phyloP scores from a whole-genome alignment of 2,888 invertebrate genomes.

The Meiosimyza decipiens region DNA sequence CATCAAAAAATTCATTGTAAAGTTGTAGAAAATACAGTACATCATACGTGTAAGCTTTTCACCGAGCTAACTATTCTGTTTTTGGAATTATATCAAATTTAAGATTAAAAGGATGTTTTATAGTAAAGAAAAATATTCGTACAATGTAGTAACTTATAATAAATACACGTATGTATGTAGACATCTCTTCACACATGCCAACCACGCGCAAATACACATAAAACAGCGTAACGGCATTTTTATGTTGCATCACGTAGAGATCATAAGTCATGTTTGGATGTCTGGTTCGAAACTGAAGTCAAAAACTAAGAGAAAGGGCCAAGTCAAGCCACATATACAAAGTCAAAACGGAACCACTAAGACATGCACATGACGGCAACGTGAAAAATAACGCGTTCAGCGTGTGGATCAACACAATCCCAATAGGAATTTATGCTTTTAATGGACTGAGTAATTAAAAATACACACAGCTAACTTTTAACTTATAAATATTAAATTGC shows the following conservation, averaged over 20 bases:
- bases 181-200: conserved; percentile 22
- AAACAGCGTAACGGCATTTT: conserved; percentile 57
- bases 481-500: too few species aligned
- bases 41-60: too few species aligned
- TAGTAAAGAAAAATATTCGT: too few species aligned
- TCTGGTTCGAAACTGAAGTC: conserved; percentile 51
- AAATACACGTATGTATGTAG: conserved; percentile 25
- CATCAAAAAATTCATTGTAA: too few species aligned
- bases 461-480: too few species aligned
- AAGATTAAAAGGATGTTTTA: too few species aligned
- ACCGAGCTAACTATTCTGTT: too few species aligned
- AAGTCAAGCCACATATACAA: conserved; percentile 10
- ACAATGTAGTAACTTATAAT: conserved; percentile 4
- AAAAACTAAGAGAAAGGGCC: conserved; percentile 32
- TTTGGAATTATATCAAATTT: too few species aligned
- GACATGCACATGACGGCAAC: conserved; percentile 1
- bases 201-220: conserved; percentile 38
- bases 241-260: conserved; percentile 65
- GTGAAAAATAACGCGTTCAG: not conserved
- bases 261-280: conserved; percentile 65
- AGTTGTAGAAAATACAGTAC: too few species aligned
- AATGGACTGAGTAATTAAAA: too few species aligned
- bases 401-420: not conserved
- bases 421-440: too few species aligned
- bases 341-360: not conserved